phyloP scores from a whole-genome alignment of 2,888 invertebrate species.

The Uloborus plumipes region DNA sequence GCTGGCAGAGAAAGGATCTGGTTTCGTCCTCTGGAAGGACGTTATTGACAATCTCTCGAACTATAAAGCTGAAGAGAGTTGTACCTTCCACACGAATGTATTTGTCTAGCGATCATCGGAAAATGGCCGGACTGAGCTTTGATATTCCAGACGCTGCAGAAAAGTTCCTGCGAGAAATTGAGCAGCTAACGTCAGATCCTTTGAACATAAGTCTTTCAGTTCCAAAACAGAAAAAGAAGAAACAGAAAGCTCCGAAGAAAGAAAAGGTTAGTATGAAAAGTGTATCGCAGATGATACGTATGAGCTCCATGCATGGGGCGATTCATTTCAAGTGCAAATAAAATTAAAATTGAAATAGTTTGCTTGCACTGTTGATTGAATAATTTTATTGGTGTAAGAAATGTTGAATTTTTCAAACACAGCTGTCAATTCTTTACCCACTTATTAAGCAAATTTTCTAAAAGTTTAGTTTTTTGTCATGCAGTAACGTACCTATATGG shows the following conservation, averaged over 20 bases:
- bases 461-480: too few relatives aligned
- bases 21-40: slow-evolving; percentile 86
- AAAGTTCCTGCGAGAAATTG: slow-evolving; percentile 80
- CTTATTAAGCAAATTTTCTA: too few relatives aligned
- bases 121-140: slow-evolving; percentile 84
- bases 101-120: slow-evolving; percentile 82
- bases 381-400: neutral
- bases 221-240: slow-evolving; percentile 74
- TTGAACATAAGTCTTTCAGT: slow-evolving; percentile 83
- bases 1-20: slow-evolving; percentile 83
- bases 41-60: slow-evolving; percentile 83
- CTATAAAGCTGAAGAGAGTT: slow-evolving; percentile 78
- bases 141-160: slow-evolving; percentile 81
- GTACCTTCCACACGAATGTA: slow-evolving; percentile 84
- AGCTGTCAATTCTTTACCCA: too few relatives aligned
- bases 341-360: too few relatives aligned
- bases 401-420: too few relatives aligned
- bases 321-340: too few relatives aligned
- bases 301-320: too few relatives aligned
- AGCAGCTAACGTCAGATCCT: slow-evolving; percentile 81
- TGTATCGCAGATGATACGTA: too few relatives aligned
- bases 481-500: too few relatives aligned
- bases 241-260: slow-evolving; percentile 68
- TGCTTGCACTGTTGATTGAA: too few relatives aligned
- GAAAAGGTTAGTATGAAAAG: slow-evolving; percentile 41